These are phyloP conservation scores for Rachycentron canadum DNA, from an alignment of 2,797 vertebrate genomes.

Conservation along the genomic window DNA sequence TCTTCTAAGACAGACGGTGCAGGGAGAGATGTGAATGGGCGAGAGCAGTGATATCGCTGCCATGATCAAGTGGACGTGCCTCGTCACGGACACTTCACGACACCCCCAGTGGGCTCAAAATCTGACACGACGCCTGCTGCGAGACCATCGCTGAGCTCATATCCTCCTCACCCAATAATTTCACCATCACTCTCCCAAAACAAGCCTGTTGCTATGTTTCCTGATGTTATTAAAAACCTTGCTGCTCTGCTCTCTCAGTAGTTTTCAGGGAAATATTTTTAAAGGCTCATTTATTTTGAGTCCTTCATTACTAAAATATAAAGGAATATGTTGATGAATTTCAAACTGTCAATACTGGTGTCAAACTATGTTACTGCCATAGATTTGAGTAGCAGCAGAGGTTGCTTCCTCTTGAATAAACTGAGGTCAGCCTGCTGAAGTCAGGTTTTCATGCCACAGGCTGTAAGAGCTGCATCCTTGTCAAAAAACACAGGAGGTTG, in stretches of 20 bases:
- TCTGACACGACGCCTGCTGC: constrained; percentile 18
- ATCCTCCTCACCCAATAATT: constrained; percentile 33
- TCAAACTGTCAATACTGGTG: neutral
- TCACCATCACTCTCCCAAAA: constrained; percentile 20
- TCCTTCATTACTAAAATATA: neutral
- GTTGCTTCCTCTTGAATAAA: constrained; percentile 24
- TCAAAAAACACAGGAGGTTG: constrained; percentile 17
- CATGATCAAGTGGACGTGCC: constrained; percentile 55
- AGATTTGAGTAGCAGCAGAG: constrained; percentile 5
- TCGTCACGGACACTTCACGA: constrained; percentile 34
- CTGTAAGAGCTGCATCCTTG: constrained; percentile 14
- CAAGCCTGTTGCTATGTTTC: constrained; percentile 22
- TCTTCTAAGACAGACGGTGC: constrained; percentile 12
- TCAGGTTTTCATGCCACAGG: constrained; percentile 29
- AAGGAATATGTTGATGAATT: constrained; percentile 9
- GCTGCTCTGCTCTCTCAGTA: constrained; percentile 6
- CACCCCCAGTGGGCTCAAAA: constrained; percentile 34
- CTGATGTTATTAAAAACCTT: neutral
- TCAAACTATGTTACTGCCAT: constrained; percentile 11
- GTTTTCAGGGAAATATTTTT: constrained; percentile 4
- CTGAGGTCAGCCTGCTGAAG: constrained; percentile 38
- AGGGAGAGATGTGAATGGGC: constrained; percentile 29
- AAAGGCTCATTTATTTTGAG: constrained; percentile 8
- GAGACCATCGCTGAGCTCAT: constrained; percentile 24
- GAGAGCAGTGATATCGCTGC: constrained; percentile 33